Conservation (phyloP, 92 coral and sea anemone species). For the Micromussa lordhowensis region DNA sequence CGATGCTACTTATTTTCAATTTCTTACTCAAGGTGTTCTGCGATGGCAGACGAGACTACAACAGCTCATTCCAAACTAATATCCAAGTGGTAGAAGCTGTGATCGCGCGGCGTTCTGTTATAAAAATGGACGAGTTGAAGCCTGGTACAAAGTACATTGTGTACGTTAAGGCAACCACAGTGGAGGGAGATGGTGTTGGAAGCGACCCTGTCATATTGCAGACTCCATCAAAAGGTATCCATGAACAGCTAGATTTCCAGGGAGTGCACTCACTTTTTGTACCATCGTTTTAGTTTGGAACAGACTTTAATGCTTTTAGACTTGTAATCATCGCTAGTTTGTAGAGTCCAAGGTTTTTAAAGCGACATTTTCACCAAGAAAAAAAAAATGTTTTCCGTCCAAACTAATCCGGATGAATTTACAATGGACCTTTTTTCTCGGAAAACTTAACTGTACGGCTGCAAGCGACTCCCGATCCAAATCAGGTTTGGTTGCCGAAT, state of each 20-base stretch:
- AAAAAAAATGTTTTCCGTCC: too few species aligned
- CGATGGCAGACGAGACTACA: constrained; percentile 62
- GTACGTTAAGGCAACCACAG: constrained; percentile 68
- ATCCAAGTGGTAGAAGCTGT: background rate
- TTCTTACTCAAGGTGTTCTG: constrained; percentile 51
- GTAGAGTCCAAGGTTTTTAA: too few species aligned
- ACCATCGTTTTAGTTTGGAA: too few species aligned
- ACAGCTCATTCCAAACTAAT: constrained; percentile 36
- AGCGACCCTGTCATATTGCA: constrained; percentile 3
- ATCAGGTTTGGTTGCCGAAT: too few species aligned
- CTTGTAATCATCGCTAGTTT: too few species aligned
- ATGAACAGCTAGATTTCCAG: background rate
- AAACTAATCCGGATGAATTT: too few species aligned
- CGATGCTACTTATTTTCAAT: background rate
- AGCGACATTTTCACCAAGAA: too few species aligned
- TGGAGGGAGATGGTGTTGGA: constrained; percentile 58
- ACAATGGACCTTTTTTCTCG: too few species aligned
- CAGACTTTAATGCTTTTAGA: too few species aligned
- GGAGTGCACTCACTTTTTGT: too few species aligned
- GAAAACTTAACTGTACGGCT: too few species aligned
- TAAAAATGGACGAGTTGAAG: constrained; percentile 15
- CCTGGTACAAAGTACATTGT: constrained; percentile 82
- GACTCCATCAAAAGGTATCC: constrained; percentile 71
- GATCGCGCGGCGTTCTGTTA: background rate
- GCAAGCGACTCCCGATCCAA: too few species aligned